Percentiles rank a stretch among this genome's conserved stretches.
Conservation (phyloP, 2,888 invertebrate genomes). For the Lasioglossum figueresi region DNA sequence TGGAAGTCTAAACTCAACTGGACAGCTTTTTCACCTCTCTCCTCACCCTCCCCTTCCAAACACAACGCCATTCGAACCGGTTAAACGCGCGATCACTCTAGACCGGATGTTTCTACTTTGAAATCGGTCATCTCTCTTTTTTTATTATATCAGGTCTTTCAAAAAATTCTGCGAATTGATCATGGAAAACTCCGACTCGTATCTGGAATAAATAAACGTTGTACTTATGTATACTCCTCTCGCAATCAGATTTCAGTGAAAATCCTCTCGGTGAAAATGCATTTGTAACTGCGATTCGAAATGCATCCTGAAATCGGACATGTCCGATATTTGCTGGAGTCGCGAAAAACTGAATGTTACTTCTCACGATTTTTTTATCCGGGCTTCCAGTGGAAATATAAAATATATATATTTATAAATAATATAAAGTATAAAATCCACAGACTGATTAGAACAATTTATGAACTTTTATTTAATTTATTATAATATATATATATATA, state of each 20-base stretch:
- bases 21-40: neutral
- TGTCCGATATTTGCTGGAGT: too few relatives aligned
- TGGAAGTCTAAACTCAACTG: slow-evolving; percentile 3
- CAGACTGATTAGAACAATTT: neutral
- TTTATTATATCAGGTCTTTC: neutral
- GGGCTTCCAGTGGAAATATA: too few relatives aligned
- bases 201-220: neutral
- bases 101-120: neutral
- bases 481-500: too few relatives aligned
- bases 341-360: too few relatives aligned
- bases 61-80: neutral
- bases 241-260: neutral
- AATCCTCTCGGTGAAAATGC: neutral
- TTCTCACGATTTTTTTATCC: too few relatives aligned
- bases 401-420: too few relatives aligned
- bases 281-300: too few relatives aligned
- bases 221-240: neutral
- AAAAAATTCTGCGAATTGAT: neutral
- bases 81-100: neutral
- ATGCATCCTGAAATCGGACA: too few relatives aligned
- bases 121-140: neutral
- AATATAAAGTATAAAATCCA: neutral
- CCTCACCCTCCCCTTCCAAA: neutral
- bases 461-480: too few relatives aligned
- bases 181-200: neutral